Percentiles rank a stretch among this genome's conserved stretches.
phyloP scores from a whole-genome alignment of 2,113 vertebrate genomes.

The Crotalus tigris region DNA sequence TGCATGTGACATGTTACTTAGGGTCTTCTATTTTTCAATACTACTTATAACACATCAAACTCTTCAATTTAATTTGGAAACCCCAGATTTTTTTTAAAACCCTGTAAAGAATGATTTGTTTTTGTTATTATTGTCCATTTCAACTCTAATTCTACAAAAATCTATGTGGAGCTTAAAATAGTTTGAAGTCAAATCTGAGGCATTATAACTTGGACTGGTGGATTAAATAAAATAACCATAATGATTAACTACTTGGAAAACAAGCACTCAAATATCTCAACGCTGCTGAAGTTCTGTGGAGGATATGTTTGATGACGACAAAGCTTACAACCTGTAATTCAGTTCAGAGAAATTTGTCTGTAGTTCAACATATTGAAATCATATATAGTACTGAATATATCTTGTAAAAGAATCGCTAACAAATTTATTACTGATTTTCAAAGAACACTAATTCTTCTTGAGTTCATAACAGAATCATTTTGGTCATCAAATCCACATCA shows the following conservation, averaged over 20 bases:
- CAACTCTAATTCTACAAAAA: background rate
- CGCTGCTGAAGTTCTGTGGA: background rate
- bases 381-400: background rate
- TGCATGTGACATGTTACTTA: background rate
- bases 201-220: background rate
- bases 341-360: background rate
- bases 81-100: background rate
- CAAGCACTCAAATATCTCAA: background rate
- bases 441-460: background rate
- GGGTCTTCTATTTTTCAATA: background rate
- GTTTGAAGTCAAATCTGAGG: background rate
- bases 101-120: no score
- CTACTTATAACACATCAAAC: background rate
- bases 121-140: background rate
- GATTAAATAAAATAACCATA: background rate
- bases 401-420: background rate
- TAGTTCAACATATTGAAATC: background rate
- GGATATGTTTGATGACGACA: background rate
- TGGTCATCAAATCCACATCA: background rate
- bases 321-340: background rate
- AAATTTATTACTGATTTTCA: background rate
- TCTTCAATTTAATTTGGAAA: slow-evolving; percentile 6
- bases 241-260: background rate
- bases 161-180: background rate
- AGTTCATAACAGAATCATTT: background rate